These are phyloP conservation scores for Elysia crispata DNA, from an alignment of 2,888 invertebrate species.

Conservation along the genomic window DNA sequence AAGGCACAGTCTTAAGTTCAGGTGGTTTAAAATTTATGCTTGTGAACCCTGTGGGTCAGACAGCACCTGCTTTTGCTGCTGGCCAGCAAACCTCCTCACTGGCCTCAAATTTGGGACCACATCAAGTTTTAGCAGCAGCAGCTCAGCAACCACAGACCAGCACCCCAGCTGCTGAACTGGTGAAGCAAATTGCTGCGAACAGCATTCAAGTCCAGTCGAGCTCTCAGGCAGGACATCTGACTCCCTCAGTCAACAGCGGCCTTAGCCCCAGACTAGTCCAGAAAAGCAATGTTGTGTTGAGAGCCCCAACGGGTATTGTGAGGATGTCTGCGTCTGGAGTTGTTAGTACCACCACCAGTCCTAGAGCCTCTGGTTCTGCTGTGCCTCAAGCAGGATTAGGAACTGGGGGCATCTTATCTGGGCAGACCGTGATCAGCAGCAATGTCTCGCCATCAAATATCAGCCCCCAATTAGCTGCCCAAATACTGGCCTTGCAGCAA, in stretches of 20 bases:
- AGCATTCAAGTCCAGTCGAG: constrained; percentile 16
- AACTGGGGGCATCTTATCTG: not conserved
- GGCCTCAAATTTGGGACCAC: not conserved
- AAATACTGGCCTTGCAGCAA: constrained; percentile 37
- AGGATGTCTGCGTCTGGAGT: not conserved
- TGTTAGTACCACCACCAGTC: not conserved
- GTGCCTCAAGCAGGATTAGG: no score
- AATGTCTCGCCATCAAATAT: constrained; percentile 11
- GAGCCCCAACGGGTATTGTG: not conserved
- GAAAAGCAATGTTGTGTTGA: not conserved
- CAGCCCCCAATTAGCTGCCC: constrained; percentile 40
- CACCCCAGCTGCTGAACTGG: constrained; percentile 51
- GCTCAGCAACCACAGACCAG: constrained; percentile 17
- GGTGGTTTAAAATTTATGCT: not conserved
- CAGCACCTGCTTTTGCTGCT: constrained; percentile 10
- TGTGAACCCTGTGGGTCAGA: constrained; percentile 31
- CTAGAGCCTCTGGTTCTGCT: no score
- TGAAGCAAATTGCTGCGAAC: constrained; percentile 49
- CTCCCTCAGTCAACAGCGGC: not conserved
- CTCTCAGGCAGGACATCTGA: not conserved
- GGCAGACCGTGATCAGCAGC: not conserved
- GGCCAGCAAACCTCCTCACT: not conserved
- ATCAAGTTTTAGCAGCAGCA: not conserved
- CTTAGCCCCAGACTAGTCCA: not conserved
- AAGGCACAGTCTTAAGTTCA: not conserved